Evolutionary conservation across 2,113 vertebrate species (phyloP).

Genomic region (Neodontobutis hainanensis): DNA sequence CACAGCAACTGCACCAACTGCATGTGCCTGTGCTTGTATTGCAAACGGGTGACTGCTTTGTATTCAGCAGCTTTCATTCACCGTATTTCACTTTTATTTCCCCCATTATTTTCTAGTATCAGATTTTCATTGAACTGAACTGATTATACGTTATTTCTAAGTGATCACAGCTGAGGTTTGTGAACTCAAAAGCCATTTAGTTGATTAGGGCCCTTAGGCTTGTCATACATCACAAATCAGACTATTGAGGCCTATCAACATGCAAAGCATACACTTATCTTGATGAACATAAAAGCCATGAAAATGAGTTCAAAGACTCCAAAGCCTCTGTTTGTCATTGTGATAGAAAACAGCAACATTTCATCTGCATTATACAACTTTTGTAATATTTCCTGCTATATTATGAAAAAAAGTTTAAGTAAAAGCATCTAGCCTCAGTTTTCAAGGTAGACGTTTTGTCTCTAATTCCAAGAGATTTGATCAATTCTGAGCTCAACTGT

Average conservation of each 20-base stretch:
- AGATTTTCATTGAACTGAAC: constrained; percentile 52
- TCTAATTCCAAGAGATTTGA: no score
- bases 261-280: constrained; percentile 49
- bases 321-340: constrained; percentile 29
- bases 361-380: constrained; percentile 14
- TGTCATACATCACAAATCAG: constrained; percentile 63
- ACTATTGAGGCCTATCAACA: constrained; percentile 43
- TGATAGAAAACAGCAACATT: constrained; percentile 13
- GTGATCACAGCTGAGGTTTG: constrained; percentile 69
- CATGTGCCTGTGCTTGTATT: background rate
- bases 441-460: no score
- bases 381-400: constrained; percentile 3
- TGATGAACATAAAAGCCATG: constrained; percentile 51
- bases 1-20: constrained; percentile 15
- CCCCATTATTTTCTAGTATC: constrained; percentile 51
- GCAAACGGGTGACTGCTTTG: constrained; percentile 8
- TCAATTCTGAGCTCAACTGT: no score
- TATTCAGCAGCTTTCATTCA: constrained; percentile 39
- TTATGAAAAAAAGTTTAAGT: no score
- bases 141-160: constrained; percentile 60
- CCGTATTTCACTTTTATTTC: constrained; percentile 50
- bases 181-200: constrained; percentile 65
- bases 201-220: constrained; percentile 63
- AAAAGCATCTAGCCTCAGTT: no score
- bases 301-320: constrained; percentile 45